phyloP scores from a whole-genome alignment of 1,140 invertebrate species.

The Tetranychus urticae region DNA sequence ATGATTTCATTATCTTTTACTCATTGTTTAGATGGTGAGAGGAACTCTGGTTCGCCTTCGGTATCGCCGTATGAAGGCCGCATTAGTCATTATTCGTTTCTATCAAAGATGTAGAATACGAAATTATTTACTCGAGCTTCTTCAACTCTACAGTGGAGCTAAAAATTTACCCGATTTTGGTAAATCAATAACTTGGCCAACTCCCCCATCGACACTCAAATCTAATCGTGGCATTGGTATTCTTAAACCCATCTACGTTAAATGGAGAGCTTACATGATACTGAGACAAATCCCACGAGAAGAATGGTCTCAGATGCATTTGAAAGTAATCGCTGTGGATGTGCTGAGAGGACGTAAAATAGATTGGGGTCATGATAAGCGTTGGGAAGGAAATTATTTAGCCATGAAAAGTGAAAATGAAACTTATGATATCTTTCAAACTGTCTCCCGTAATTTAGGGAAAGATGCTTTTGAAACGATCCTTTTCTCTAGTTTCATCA shows the following conservation, averaged over 20 bases:
- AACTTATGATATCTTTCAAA: slow-evolving; percentile 35
- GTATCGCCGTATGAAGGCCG: slow-evolving; percentile 62
- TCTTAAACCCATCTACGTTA: slow-evolving; percentile 5
- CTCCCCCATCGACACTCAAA: slow-evolving; percentile 37
- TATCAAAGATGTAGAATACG: slow-evolving; percentile 64
- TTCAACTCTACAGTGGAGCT: slow-evolving; percentile 20
- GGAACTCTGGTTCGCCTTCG: slow-evolving; percentile 49
- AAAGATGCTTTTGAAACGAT: slow-evolving; percentile 40
- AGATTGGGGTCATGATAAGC: slow-evolving; percentile 54
- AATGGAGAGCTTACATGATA: slow-evolving; percentile 67
- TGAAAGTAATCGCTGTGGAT: slow-evolving; percentile 56
- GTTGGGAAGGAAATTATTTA: slow-evolving; percentile 83
- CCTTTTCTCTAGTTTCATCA: slow-evolving; percentile 28
- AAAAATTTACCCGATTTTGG: slow-evolving; percentile 38
- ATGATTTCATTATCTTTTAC: too few relatives aligned
- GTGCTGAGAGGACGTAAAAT: slow-evolving; percentile 42
- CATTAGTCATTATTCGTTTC: slow-evolving; percentile 47
- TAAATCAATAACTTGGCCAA: slow-evolving; percentile 53
- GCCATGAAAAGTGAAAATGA: slow-evolving; percentile 47
- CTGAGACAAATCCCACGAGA: slow-evolving; percentile 47
- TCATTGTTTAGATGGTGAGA: slow-evolving; percentile 36
- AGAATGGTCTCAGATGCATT: slow-evolving; percentile 58
- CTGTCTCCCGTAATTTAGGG: slow-evolving; percentile 34
- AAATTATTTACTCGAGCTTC: slow-evolving; percentile 44
- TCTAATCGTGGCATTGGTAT: background rate